These are phyloP conservation scores for Maniola jurtina DNA, from an alignment of 1,140 invertebrate genomes.

Conservation along the genomic window DNA sequence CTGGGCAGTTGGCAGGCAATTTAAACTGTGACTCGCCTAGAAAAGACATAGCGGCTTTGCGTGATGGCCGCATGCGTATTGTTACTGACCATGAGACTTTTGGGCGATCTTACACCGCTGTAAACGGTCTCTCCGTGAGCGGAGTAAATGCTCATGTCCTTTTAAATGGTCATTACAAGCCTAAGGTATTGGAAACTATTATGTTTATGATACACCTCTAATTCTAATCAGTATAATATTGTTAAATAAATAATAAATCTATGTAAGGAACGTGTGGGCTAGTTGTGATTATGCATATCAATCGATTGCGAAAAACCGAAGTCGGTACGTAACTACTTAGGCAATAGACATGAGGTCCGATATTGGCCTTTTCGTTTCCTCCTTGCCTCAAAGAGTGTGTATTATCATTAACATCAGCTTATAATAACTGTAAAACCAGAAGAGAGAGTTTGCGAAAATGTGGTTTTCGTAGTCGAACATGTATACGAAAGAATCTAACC, in stretches of 20 bases:
- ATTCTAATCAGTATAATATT: background rate
- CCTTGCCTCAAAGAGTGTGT: too few species aligned
- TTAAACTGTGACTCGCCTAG: constrained; percentile 40
- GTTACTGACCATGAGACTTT: constrained; percentile 43
- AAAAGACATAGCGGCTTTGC: constrained; percentile 42
- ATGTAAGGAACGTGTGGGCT: too few species aligned
- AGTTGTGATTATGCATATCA: too few species aligned
- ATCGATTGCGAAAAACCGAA: too few species aligned
- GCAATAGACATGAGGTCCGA: too few species aligned
- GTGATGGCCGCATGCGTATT: constrained; percentile 45
- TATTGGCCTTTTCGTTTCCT: too few species aligned
- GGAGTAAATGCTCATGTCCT: constrained; percentile 53
- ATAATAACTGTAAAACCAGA: too few species aligned
- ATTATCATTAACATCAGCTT: background rate
- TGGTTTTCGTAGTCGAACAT: too few species aligned
- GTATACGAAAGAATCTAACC: too few species aligned
- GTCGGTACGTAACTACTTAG: too few species aligned
- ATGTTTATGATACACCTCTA: background rate
- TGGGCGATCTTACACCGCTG: constrained; percentile 37
- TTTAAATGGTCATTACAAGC: constrained; percentile 47
- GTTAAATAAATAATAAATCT: too few species aligned
- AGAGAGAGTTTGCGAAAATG: too few species aligned
- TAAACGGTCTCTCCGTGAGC: constrained; percentile 49
- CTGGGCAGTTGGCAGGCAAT: constrained; percentile 45
- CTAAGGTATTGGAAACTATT: constrained; percentile 41